phyloP scores from a whole-genome alignment of 1,140 invertebrate genomes.

The Muscidifurax raptorellus region DNA sequence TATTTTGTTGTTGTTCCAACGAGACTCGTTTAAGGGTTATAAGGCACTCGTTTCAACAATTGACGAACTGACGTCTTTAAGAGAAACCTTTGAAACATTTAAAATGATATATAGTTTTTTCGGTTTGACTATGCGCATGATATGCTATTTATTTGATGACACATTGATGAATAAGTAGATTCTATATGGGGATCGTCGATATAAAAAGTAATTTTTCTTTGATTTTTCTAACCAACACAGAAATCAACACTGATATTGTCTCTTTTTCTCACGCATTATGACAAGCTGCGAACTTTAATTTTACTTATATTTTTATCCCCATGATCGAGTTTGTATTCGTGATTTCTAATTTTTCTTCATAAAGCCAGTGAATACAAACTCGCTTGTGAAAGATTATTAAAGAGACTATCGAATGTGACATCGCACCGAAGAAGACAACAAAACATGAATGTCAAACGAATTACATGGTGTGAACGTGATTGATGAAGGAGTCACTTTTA shows the following conservation, averaged over 20 bases:
- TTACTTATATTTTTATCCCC: slow-evolving; percentile 8
- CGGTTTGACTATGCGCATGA: slow-evolving; percentile 31
- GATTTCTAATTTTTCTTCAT: slow-evolving; percentile 29
- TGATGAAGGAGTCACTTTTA: slow-evolving; percentile 50
- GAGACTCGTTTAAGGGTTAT: slow-evolving; percentile 30
- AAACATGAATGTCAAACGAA: slow-evolving; percentile 40
- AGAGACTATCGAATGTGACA: slow-evolving; percentile 38
- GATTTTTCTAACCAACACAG: slow-evolving; percentile 11
- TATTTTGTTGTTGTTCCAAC: slow-evolving; percentile 32
- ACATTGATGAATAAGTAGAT: slow-evolving; percentile 28
- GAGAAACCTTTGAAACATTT: slow-evolving; percentile 40
- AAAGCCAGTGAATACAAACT: slow-evolving; percentile 27
- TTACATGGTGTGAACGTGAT: slow-evolving; percentile 40
- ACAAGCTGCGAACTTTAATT: slow-evolving; percentile 30
- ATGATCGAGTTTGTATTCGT: slow-evolving; percentile 30
- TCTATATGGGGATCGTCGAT: slow-evolving; percentile 17
- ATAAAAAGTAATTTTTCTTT: slow-evolving; percentile 3
- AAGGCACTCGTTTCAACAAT: slow-evolving; percentile 39
- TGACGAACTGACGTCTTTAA: slow-evolving; percentile 37
- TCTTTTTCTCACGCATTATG: slow-evolving; percentile 18
- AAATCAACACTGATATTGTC: not conserved
- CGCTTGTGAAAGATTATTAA: slow-evolving; percentile 19
- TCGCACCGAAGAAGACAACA: slow-evolving; percentile 20
- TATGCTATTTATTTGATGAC: slow-evolving; percentile 51
- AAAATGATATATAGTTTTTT: slow-evolving; percentile 31